These are phyloP conservation scores for Epizoanthus fatuus DNA, from an alignment of 92 coral and sea anemone species.

Conservation along the genomic window DNA sequence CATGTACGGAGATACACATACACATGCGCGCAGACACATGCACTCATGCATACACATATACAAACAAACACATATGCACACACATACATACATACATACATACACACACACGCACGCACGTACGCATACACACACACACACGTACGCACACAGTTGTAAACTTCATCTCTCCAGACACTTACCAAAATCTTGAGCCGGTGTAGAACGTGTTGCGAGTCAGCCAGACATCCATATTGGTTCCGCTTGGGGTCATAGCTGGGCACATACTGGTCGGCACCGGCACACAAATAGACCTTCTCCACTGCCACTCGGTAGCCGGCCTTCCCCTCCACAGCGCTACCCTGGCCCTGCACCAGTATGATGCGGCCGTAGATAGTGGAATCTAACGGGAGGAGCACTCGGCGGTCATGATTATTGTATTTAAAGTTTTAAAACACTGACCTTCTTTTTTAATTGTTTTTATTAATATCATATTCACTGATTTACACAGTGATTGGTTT, in stretches of 20 bases:
- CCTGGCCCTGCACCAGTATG: conserved; percentile 70
- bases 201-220: conserved; percentile 76
- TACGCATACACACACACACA: background rate
- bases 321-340: conserved; percentile 63
- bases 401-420: no score
- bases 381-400: conserved; percentile 51
- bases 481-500: no score
- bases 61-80: no score
- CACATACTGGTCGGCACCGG: conserved; percentile 85
- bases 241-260: conserved; percentile 90
- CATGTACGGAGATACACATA: background rate
- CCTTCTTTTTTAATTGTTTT: no score
- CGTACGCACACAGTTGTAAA: background rate
- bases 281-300: conserved; percentile 91
- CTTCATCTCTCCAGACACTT: conserved; percentile 28
- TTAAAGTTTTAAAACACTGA: no score
- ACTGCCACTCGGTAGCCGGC: conserved; percentile 80
- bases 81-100: no score
- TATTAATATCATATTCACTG: no score
- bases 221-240: conserved; percentile 92
- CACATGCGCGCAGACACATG: no score
- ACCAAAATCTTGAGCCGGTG: conserved; percentile 94
- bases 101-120: background rate
- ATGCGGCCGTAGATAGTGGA: conserved; percentile 96
- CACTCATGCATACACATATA: no score